Base-by-base conservation (phyloP, 2,797 vertebrate species). In the Selene dorsalis region DNA sequence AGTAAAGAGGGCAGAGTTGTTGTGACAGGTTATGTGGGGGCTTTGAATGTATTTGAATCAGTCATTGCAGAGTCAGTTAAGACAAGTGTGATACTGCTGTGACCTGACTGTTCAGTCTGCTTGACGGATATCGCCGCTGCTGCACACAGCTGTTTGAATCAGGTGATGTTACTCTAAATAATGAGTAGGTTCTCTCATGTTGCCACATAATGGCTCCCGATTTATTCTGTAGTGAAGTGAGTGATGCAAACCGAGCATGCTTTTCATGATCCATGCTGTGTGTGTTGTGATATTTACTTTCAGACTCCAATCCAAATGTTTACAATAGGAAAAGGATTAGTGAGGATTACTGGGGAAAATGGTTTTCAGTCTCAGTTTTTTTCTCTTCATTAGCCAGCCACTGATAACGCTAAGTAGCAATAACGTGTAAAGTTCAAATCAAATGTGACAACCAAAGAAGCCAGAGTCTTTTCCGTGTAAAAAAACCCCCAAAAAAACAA, bases 21-120 rank as follows among this genome's bases (percentile, higher is more conserved):
- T 83, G 64, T 81, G 74, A 73, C 78, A 68, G 78, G 73, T 68
- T 18, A 32, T 55, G 47, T 26, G 45, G 58, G 70, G 69, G 18
- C 17, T 41, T 59, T 41, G 41, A 47, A 32, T 78, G 77, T 71
- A 52, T 75, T 73, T 72, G 67, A 58, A 43, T 79, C 48, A 41
- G 60, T 53, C 24, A 0, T 16, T 69, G 39, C 52, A 30, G 58
- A 57, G 43, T 6, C 17, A 41, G 35, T 16, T 65, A 35, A 9
- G 32, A 35, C 58, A 26, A 20, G 6, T 48, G 74, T 30, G 57
- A 69, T 50, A 47, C 55, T 53, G 26, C 24, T 18, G 50, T 30
- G 62, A 53, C 16, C 47, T 41, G 30, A 41, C 55, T 60, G 38
- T 50, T 64, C 8, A 75, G 24, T 61, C 38, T 38, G 10, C 26